Base-by-base conservation (phyloP, 2,113 vertebrate genomes). In the Brachionichthys hirsutus region DNA sequence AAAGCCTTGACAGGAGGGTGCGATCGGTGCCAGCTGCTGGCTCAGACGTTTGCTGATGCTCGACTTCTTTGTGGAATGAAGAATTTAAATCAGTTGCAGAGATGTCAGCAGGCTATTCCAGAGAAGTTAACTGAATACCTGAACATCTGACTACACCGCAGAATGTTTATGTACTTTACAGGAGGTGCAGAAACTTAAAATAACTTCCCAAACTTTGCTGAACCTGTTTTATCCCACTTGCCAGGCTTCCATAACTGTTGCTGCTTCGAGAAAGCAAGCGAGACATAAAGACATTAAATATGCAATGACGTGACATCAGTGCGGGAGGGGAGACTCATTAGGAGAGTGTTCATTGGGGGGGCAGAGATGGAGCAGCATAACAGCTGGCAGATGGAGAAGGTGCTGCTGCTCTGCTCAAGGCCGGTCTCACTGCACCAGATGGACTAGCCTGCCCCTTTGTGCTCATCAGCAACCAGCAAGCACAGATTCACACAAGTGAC, bases 401-500 rank as follows among this genome's bases (percentile, higher is more conserved):
- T 1, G 12, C 50, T 10, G 36, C 52, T 68, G 67, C 70, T 67
- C 72, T 45, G 43, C 41, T 78, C 42, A 2, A 30, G 46, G 61
- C 54, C 18, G 51, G 71, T 72, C 72, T 86, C 80, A 44, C 16
- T 47, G 67, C 79, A 85, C 70, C 75, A 86, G 84, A 88, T 83
- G 84, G 79, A 55, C 71, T 35, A 48, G 65, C 70, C 67, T 75
- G 54, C 36, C 62, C 55, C 64, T 65, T 60, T 64, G 67, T 76
- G 67, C 60, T 77, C 70, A 74, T 81, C 72, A 82, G 43, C 52
- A 64, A 66, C 60, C 20, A 55, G 53, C 62, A 57, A 18, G 50
- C 35, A 7, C 17, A 52, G n/a, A 35, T 9, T 44, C 13, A 14
- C 11, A 45, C 22, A 49, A 8, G 24, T 30, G 24, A 30, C 24